Percentiles rank a stretch among this genome's conserved stretches.
These are phyloP conservation scores for Lymantria dispar DNA, from an alignment of 2,888 invertebrate genomes.

Conservation along the genomic window DNA sequence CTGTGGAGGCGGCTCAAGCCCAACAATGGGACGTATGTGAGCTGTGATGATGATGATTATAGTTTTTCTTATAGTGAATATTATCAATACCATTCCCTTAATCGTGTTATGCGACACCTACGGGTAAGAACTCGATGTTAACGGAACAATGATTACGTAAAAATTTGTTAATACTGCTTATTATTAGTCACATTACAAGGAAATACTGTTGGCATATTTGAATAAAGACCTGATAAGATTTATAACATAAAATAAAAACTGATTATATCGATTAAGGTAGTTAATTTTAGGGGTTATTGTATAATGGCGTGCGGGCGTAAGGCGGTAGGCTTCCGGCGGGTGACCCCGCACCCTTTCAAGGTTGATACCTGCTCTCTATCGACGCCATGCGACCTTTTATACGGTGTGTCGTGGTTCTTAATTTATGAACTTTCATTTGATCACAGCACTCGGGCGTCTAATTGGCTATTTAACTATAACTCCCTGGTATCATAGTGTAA, in stretches of 20 bases:
- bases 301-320: conserved; percentile 58
- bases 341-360: conserved; percentile 47
- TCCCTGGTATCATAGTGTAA: conserved; percentile 14
- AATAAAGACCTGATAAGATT: conserved; percentile 9
- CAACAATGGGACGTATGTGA: no score
- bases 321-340: conserved; percentile 47
- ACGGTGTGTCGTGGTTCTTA: conserved; percentile 17
- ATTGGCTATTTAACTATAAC: conserved; percentile 23
- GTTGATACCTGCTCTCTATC: conserved; percentile 31
- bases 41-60: no score
- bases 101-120: no score
- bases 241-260: conserved; percentile 35
- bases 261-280: conserved; percentile 47
- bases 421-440: conserved; percentile 37
- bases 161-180: no score
- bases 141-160: no score
- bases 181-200: no score
- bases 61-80: no score
- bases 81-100: no score
- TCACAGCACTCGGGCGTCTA: conserved; percentile 21
- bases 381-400: conserved; percentile 11
- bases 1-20: no score
- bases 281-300: conserved; percentile 51
- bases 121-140: no score
- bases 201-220: no score